Base-by-base conservation (phyloP, 2,797 vertebrate genomes). In the Hozukius guyotensis region DNA sequence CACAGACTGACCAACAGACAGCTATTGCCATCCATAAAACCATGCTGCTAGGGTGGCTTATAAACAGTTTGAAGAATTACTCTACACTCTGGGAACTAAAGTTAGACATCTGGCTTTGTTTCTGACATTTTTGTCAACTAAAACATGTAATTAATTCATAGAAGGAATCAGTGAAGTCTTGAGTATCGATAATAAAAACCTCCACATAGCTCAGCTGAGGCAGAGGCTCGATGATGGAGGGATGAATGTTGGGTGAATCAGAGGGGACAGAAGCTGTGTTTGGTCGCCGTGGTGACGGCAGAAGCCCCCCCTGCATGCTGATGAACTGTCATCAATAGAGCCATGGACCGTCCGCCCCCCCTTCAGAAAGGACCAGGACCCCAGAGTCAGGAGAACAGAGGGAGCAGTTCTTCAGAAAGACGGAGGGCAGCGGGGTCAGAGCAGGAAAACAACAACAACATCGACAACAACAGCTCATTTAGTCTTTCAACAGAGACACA, bases 241-340 rank as follows among this genome's bases (percentile, higher is more conserved):
- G 31, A 34, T 53, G 18, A 59, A 32, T 22, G 29, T 10, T 1
- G 25, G 29, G 31, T 24, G 66, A 81, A 74, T 84, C 73, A 61
- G 57, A 71, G 66, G 16, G 63, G 67, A 67, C 69, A 75, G 66
- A 78, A 74, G 75, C 59, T 83, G 66, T 59, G 78, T 80, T 82
- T 69, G 74, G 81, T 88, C 38, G 46, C 81, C 5, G 31, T 78
- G 76, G 78, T 32, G 79, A 85, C 11, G 8, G 71, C 75, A 57
- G 77, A 71, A 11, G 59, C 59, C n/a, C 68, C 72, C 67, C 73
- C 78, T 81, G 89, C 82, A 91, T 91, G 78, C 80, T 85, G 78
- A 91, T 88, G 80, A 89, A 55, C 72, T 65, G 62, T 73, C 77
- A 83, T 91, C 89, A 91, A 91, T 86, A 83, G 86, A 57, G 78